Evolutionary conservation across 2,888 invertebrate species (phyloP).

Genomic region (Drosophila mimetica): DNA sequence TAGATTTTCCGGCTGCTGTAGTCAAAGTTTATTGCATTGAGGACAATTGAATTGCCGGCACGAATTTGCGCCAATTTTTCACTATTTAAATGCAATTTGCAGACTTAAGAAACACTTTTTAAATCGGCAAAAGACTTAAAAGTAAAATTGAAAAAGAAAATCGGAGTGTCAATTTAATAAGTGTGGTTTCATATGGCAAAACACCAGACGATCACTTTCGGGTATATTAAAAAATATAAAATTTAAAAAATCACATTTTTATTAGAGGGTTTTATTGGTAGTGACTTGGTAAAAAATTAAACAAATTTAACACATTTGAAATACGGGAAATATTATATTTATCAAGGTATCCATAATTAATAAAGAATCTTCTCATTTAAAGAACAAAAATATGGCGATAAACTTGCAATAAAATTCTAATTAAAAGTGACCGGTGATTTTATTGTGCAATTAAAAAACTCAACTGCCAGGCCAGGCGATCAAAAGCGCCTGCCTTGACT

Average conservation of each 20-base stretch:
- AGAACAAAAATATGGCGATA: no score
- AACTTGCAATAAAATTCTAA: background rate
- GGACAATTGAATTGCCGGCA: conserved; percentile 40
- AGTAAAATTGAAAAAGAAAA: background rate
- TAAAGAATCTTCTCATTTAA: no score
- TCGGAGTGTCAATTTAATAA: no score
- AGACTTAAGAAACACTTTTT: conserved; percentile 22
- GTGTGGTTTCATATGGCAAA: no score
- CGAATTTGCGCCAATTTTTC: conserved; percentile 53
- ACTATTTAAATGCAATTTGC: conserved; percentile 45
- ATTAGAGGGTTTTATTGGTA: no score
- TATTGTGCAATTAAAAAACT: conserved; percentile 18
- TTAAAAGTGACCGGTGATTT: conserved; percentile 1
- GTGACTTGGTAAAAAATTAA: no score
- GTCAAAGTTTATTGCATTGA: conserved; percentile 54
- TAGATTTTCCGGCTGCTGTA: conserved; percentile 19
- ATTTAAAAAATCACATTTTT: no score
- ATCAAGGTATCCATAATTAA: no score
- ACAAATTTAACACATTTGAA: no score
- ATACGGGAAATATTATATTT: no score
- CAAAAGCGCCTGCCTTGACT: conserved; percentile 62
- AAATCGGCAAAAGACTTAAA: background rate
- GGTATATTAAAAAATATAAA: no score
- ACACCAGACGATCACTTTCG: background rate
- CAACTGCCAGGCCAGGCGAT: conserved; percentile 29